Evolutionary conservation across 2,888 invertebrate species (phyloP), one percentile per base, ranked within the genome.

Genomic region (Leptopterna dolabrata): DNA sequence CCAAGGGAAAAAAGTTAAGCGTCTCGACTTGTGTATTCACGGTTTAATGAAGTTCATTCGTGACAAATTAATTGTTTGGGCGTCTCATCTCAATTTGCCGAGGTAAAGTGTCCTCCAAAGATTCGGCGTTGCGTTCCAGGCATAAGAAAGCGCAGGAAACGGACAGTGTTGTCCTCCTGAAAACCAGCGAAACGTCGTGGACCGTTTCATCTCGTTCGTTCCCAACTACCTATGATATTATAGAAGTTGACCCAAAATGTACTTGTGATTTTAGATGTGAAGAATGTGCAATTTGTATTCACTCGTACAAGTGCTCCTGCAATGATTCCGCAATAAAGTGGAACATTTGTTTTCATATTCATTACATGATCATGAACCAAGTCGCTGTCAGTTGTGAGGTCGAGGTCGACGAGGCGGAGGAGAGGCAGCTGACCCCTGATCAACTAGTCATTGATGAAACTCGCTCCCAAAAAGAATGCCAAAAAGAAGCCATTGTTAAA

Each of bases 1-100:
- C 36, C 86, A 89, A 73, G 89, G 89, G 9, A 87, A 87, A 82
- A 89, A 89, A 87, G 82, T 88, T 82, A 89, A 89, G 83, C 71
- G 87, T 29, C 84, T 89, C n/a, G 88, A 89, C 76, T 88, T 82
- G 76, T 85, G 87, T 76, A 76, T 89, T 45, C 43, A 88, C 87
- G 88, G 85, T 30, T 29, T 89, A 2, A 89, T 90, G 89, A 89
- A 88, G 70, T 90, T 90, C 88, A 63, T 89, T 88, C 85, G 76
- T 14, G 76, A 76, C 76, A 76, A 76, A 76, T n/a, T n/a, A n/a
- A n/a, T 76, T 76, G 41, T 76, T 76, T 76, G 76, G 41, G 30
- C 76, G 41, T 29, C 76, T 76, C 76, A 76, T 76, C 41, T 14
- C 76, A 14, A 30, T 76, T 30, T 30, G 41, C 29, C 14, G 41